These are phyloP conservation scores for Hypomecis atomaria DNA, from an alignment of 2,888 invertebrate species.

Conservation along the genomic window DNA sequence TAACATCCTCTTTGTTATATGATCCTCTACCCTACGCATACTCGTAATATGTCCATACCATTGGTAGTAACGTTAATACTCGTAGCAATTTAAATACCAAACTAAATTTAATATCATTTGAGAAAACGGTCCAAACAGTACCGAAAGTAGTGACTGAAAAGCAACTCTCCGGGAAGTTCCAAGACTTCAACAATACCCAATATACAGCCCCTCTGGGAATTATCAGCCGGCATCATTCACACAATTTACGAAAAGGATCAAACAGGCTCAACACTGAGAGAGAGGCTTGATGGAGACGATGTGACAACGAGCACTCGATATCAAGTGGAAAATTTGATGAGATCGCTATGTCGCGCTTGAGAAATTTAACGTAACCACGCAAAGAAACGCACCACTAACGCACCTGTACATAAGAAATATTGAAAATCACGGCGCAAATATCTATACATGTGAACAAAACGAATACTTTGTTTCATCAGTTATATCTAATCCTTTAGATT, in stretches of 20 bases:
- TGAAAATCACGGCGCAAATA: too few species aligned
- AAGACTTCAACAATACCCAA: constrained; percentile 24
- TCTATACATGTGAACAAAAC: not conserved
- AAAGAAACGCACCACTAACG: constrained; percentile 4
- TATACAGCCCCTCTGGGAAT: constrained; percentile 41
- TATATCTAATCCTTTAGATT: constrained; percentile 5
- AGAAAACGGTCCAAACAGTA: constrained; percentile 4
- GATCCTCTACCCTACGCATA: too few species aligned
- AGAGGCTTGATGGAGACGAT: constrained; percentile 43
- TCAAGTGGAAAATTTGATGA: constrained; percentile 40
- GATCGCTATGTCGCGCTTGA: constrained; percentile 17
- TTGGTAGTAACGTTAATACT: too few species aligned
- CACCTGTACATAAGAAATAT: not conserved
- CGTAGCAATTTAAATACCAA: not conserved
- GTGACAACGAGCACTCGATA: constrained; percentile 45
- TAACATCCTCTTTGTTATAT: too few species aligned
- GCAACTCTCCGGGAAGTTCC: constrained; percentile 26
- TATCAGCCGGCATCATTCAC: constrained; percentile 58
- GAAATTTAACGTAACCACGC: constrained; percentile 29
- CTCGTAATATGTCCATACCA: too few species aligned
- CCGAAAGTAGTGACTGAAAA: constrained; percentile 4
- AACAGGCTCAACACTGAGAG: constrained; percentile 47
- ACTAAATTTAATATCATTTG: constrained; percentile 1
- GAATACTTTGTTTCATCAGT: constrained; percentile 9
- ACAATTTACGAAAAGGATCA: constrained; percentile 57